Base-by-base conservation (phyloP, 30 jellyfish, hydroid and myxozoan genomes). In the Pelagia noctiluca region DNA sequence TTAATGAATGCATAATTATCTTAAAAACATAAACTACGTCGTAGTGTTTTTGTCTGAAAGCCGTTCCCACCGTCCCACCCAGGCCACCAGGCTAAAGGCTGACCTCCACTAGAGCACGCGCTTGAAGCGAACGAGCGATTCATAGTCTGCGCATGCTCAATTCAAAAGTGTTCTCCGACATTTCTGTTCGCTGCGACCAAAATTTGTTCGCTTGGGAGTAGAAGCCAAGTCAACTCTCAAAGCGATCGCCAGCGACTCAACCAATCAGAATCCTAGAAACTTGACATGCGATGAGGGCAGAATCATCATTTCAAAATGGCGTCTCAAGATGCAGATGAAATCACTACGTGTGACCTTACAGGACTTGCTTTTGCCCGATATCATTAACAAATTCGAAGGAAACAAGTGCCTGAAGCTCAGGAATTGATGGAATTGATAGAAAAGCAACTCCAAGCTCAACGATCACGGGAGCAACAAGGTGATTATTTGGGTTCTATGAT, bases 71-170 rank as follows among this genome's bases (percentile, higher is more conserved):
- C n/a, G n/a, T n/a, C n/a, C n/a, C n/a, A n/a, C n/a, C n/a, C n/a
- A n/a, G n/a, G n/a, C n/a, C n/a, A n/a, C n/a, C n/a, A n/a, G n/a
- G n/a, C n/a, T n/a, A n/a, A 16, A 22, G 73, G 34, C 34, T 10
- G 13, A 8, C n/a, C n/a, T n/a, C n/a, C n/a, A n/a, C n/a, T n/a
- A n/a, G n/a, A n/a, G n/a, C n/a, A n/a, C n/a, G n/a, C 31, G 11
- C 60, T 7, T 65, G 63, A 61, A 57, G 78, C 78, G 78, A 65
- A 65, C 78, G 78, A 65, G 31, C 31, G 18, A 22, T 67, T 67
- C 1, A 13, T 18, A 60, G 73, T 60, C 0, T 37, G 29, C 3
- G 73, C 73, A 60, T 60, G 73, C 73, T 34, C 73, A 60, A 3
- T 60, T 60, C 3, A 7, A 60, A 21, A 21, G 3, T 37, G 26